Conservation (phyloP, 2,113 vertebrate genomes). For the Rhinopomastus cyanomelas region DNA sequence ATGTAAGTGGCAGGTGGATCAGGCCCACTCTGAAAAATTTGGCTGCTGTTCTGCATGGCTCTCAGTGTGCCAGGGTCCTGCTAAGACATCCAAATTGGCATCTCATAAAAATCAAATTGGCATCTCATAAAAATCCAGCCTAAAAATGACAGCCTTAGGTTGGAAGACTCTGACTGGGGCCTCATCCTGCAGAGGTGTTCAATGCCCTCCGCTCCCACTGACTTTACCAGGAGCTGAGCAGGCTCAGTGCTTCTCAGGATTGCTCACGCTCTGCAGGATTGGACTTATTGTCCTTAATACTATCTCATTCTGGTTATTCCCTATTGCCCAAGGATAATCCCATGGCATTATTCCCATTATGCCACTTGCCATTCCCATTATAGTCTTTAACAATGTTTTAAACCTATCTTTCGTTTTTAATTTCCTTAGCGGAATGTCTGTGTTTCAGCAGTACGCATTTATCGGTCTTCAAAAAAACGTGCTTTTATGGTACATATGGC, state of each 20-base stretch:
- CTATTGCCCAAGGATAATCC: constrained; percentile 73
- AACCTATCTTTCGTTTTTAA: constrained; percentile 70
- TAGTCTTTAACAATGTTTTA: constrained; percentile 70
- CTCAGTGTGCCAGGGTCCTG: constrained; percentile 11
- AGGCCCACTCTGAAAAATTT: background rate
- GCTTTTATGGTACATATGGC: constrained; percentile 46
- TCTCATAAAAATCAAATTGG: constrained; percentile 61
- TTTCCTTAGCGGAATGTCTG: constrained; percentile 66
- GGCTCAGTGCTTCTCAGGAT: constrained; percentile 49
- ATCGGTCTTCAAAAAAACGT: constrained; percentile 11
- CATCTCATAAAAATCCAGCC: constrained; percentile 60
- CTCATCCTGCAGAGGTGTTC: constrained; percentile 47
- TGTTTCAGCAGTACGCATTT: constrained; percentile 57
- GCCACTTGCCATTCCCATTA: constrained; percentile 73
- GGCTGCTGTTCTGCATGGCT: constrained; percentile 1
- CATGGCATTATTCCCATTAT: constrained; percentile 74
- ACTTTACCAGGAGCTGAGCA: background rate
- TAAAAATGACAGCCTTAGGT: constrained; percentile 56
- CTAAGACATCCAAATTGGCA: constrained; percentile 65
- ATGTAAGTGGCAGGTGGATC: constrained; percentile 34
- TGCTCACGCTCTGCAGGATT: constrained; percentile 45
- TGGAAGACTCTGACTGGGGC: constrained; percentile 26
- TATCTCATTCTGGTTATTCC: constrained; percentile 74
- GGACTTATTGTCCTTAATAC: constrained; percentile 74
- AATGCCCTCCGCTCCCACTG: constrained; percentile 17